These are phyloP conservation scores for Montipora foliosa DNA, from an alignment of 64 coral and sea anemone genomes.

Conservation along the genomic window DNA sequence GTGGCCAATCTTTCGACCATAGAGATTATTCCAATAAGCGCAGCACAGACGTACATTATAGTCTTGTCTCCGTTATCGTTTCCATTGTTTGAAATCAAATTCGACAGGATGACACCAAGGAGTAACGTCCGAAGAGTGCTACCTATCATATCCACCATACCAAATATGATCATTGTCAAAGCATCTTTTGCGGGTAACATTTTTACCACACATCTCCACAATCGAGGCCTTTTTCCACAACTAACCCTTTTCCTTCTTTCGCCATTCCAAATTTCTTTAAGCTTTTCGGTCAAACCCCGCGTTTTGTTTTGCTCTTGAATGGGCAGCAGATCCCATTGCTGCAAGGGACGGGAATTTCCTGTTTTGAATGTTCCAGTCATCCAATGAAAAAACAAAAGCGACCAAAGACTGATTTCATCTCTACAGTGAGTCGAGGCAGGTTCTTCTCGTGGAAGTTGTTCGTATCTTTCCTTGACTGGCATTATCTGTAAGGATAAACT, in stretches of 20 bases:
- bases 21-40: neutral
- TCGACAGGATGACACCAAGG: neutral
- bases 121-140: neutral
- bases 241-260: neutral
- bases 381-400: constrained; percentile 71
- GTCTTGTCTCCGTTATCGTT: neutral
- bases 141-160: neutral
- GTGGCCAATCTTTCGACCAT: neutral
- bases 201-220: neutral
- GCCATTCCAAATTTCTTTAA: constrained; percentile 11
- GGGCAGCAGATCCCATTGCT: constrained; percentile 63
- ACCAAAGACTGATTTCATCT: neutral
- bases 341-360: constrained; percentile 67
- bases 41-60: neutral
- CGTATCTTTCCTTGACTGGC: neutral
- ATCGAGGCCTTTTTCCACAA: neutral
- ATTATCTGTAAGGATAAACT: neutral
- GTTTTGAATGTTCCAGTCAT: constrained; percentile 54
- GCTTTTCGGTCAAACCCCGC: neutral
- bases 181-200: neutral
- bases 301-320: constrained; percentile 5
- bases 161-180: neutral
- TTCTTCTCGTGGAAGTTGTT: neutral
- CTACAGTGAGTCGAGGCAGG: neutral
- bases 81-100: neutral